Percentiles rank a stretch among this genome's conserved stretches.
Conservation (phyloP, 2,888 invertebrate genomes). For the Pachliopta kotzebuea region DNA sequence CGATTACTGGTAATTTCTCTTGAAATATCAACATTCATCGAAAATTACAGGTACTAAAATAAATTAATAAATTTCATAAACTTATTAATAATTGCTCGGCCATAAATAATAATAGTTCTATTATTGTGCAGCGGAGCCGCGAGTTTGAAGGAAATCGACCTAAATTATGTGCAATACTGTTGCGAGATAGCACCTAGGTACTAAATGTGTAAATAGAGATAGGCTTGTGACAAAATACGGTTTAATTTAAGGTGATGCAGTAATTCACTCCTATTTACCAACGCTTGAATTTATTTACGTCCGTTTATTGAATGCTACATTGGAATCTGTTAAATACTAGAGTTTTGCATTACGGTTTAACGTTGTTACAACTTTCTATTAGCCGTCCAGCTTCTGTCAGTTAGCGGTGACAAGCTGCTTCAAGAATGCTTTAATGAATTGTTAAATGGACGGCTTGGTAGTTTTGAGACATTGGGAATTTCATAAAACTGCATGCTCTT, state of each 20-base stretch:
- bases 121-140: slow-evolving; percentile 16
- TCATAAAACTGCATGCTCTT: too few species aligned
- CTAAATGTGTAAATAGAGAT: slow-evolving; percentile 29
- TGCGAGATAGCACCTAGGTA: slow-evolving; percentile 19
- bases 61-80: not conserved
- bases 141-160: slow-evolving; percentile 30
- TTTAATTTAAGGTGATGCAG: slow-evolving; percentile 27
- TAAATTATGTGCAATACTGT: slow-evolving; percentile 26
- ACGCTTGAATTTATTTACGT: slow-evolving; percentile 21
- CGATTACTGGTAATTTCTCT: too few species aligned
- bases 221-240: slow-evolving; percentile 30
- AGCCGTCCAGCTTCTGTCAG: slow-evolving; percentile 27
- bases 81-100: slow-evolving; percentile 21
- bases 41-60: not conserved
- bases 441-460: slow-evolving; percentile 1
- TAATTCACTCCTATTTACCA: slow-evolving; percentile 24
- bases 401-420: slow-evolving; percentile 24
- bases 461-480: too few species aligned
- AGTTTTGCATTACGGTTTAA: slow-evolving; percentile 28
- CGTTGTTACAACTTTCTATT: slow-evolving; percentile 29
- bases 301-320: slow-evolving; percentile 20
- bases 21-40: too few species aligned
- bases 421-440: slow-evolving; percentile 27
- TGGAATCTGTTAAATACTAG: slow-evolving; percentile 30
- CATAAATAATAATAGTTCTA: slow-evolving; percentile 23